phyloP scores from a whole-genome alignment of 1,140 invertebrate genomes.

The Stegodyphus mimosarum region DNA sequence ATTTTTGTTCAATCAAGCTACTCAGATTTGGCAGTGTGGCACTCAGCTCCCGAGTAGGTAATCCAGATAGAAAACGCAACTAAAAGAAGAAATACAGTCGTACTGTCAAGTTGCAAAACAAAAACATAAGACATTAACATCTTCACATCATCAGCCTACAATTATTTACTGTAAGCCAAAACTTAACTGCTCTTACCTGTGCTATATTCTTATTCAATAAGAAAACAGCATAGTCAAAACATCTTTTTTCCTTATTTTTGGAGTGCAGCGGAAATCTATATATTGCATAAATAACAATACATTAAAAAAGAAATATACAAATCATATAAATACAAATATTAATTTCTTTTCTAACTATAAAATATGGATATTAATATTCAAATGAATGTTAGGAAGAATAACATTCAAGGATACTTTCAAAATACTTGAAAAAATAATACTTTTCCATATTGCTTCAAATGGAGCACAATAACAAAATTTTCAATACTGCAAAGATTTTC shows the following conservation, averaged over 20 bases:
- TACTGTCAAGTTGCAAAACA: not conserved
- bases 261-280: constrained; percentile 79
- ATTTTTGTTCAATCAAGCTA: constrained; percentile 69
- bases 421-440: too few species aligned
- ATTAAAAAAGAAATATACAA: too few species aligned
- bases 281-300: too few species aligned
- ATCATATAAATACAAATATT: too few species aligned
- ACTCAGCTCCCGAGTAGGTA: constrained; percentile 77
- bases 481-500: too few species aligned
- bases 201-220: constrained; percentile 90
- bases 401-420: too few species aligned
- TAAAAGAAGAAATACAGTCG: constrained; percentile 16
- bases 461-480: too few species aligned
- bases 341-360: too few species aligned
- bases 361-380: too few species aligned
- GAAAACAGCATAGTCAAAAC: constrained; percentile 86
- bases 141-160: constrained; percentile 2
- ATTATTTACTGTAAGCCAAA: constrained; percentile 4
- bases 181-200: constrained; percentile 70
- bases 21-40: constrained; percentile 80
- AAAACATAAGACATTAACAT: not conserved
- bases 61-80: constrained; percentile 78
- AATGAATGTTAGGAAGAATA: too few species aligned
- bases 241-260: constrained; percentile 78
- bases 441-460: too few species aligned